Evolutionary conservation across 2,113 vertebrate genomes (phyloP), one percentile per base, ranked within the genome.

Genomic region (Petroica traversi): DNA sequence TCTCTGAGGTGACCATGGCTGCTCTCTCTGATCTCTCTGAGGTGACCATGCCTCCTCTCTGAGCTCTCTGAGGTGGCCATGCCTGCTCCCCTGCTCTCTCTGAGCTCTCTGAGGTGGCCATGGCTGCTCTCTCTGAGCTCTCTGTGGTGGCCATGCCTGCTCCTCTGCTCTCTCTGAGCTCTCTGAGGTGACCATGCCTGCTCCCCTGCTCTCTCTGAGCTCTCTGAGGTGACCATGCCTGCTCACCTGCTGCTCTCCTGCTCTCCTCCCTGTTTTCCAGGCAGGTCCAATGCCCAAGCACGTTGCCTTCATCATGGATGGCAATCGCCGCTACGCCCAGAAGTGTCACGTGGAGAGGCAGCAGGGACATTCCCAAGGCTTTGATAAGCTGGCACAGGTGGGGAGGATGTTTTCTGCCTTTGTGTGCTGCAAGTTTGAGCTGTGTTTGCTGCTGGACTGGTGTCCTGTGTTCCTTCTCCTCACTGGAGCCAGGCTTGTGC

Each of bases 221-320:
- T 26, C 23, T n/a, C 45, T 38, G 69, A 0, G 3, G 1, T 5
- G 25, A 6, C 8, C 45, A 3, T 38, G 9, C 25, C 75, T 28
- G 16, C 52, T 62, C 0, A 1, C 17, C 33, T 29, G 34, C 79
- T 33, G 54, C 0, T 43, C 43, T 41, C 6, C 52, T 40, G 14
- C 33, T 48, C 89, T 34, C 73, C 58, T 96, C 58, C 63, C 66
- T 85, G 5, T 94, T 57, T 75, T 69, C 55, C 89, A 99, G 99
- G 99, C 99, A 81, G 99, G 99, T n/a, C 99, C 99, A 1, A 98
- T 99, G 98, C 99, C 99, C 63, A 99, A 98, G 96, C 99, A 99
- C 34, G 97, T 99, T 43, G 99, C 99, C 18, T 99, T 99, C 97
- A 99, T 99, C 97, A 99, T 99, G 99, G 99, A 99, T 41, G 99